phyloP scores from a whole-genome alignment of 2,797 vertebrate genomes.

The Eupleurogrammus muticus region DNA sequence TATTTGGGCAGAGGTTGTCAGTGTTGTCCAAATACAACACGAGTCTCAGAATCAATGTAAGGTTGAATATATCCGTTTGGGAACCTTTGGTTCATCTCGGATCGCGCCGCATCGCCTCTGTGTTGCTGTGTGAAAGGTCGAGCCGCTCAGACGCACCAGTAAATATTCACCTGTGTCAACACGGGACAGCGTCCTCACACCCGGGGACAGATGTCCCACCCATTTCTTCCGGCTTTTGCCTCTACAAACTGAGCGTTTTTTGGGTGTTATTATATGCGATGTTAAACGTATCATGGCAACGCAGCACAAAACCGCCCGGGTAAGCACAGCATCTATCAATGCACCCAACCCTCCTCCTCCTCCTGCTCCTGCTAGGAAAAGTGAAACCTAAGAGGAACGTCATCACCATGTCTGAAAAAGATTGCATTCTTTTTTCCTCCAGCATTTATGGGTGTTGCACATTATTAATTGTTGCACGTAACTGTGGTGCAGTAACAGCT shows the following conservation, averaged over 20 bases:
- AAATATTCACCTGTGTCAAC: constrained; percentile 11
- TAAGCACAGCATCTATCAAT: too few relatives aligned
- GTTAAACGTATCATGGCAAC: too few relatives aligned
- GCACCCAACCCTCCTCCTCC: too few relatives aligned
- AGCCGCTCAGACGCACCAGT: not conserved
- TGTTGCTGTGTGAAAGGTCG: not conserved
- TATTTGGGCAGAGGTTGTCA: constrained; percentile 10
- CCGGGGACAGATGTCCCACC: not conserved
- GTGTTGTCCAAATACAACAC: constrained; percentile 8
- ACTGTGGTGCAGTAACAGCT: not conserved
- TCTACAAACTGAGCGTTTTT: not conserved
- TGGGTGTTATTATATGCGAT: too few relatives aligned
- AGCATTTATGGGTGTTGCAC: not conserved
- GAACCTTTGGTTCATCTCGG: constrained; percentile 4
- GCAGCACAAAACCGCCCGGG: too few relatives aligned
- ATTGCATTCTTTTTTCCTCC: not conserved
- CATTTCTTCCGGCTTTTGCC: not conserved
- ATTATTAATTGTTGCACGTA: not conserved
- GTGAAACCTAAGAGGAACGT: too few relatives aligned
- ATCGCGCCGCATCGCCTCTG: constrained; percentile 1
- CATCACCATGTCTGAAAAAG: too few relatives aligned
- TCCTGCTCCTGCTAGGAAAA: too few relatives aligned
- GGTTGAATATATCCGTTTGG: not conserved
- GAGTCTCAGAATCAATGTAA: not conserved
- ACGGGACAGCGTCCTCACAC: not conserved